phyloP scores from a whole-genome alignment of 2,797 vertebrate species.

The Sarcoramphus papa region DNA sequence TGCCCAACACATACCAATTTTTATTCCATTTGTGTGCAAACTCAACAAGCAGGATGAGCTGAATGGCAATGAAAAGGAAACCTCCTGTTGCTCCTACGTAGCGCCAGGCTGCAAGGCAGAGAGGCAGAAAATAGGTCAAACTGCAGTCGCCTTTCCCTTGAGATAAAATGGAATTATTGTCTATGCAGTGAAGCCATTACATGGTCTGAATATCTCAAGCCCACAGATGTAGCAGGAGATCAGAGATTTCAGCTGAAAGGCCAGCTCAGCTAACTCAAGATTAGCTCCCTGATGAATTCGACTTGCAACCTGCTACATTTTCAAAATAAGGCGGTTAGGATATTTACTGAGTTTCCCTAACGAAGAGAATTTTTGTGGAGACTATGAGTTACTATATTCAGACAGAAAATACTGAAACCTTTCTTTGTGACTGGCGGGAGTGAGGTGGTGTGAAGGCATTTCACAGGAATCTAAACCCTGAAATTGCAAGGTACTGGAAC shows the following conservation, averaged over 20 bases:
- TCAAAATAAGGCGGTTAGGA: not conserved
- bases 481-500: constrained; percentile 17
- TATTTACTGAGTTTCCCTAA: not conserved
- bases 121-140: constrained; percentile 1
- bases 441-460: not conserved
- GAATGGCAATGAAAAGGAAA: constrained; percentile 87
- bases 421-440: not conserved
- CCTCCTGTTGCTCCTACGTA: constrained; percentile 87
- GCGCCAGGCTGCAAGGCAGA: constrained; percentile 85
- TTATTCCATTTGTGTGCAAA: constrained; percentile 99
- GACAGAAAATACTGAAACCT: constrained; percentile 9
- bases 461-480: not conserved
- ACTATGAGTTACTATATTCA: not conserved
- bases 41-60: constrained; percentile 91
- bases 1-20: constrained; percentile 86
- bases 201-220: not conserved
- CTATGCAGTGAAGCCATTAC: not conserved
- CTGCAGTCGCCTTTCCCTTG: not conserved
- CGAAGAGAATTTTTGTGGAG: not conserved
- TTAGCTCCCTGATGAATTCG: not conserved
- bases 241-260: not conserved
- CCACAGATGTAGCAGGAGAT: not conserved
- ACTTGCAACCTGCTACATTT: not conserved
- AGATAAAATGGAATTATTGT: not conserved
- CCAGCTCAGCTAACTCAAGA: not conserved